Conservation (phyloP, 2,113 vertebrate species). For the Notothenia rossii region DNA sequence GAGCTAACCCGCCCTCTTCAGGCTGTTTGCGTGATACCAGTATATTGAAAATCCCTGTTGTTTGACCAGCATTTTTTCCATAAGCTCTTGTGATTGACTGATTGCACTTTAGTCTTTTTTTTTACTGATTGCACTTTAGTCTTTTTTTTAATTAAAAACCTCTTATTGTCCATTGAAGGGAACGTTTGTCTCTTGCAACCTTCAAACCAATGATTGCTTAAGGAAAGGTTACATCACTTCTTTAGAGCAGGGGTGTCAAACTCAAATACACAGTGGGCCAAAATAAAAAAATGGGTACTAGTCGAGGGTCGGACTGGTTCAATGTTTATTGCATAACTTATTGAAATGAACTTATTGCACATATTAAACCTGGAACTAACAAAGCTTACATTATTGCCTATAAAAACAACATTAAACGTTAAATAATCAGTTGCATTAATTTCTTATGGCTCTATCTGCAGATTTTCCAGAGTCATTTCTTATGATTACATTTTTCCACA, state of each 20-base stretch:
- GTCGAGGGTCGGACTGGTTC: too few species aligned
- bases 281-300: too few species aligned
- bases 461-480: too few species aligned
- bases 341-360: too few species aligned
- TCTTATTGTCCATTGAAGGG: neutral
- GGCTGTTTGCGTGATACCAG: slow-evolving; percentile 1
- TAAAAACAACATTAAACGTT: too few species aligned
- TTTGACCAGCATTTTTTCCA: slow-evolving; percentile 7
- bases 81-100: neutral
- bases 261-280: too few species aligned
- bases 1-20: slow-evolving; percentile 23
- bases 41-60: neutral
- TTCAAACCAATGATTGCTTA: neutral
- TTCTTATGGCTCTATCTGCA: too few species aligned
- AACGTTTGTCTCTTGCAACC: neutral
- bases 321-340: too few species aligned
- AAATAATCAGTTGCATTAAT: too few species aligned
- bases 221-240: neutral
- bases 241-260: neutral
- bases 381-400: too few species aligned
- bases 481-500: too few species aligned
- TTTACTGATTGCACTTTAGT: neutral
- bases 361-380: too few species aligned
- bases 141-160: slow-evolving; percentile 8
- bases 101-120: slow-evolving; percentile 17